phyloP scores from a whole-genome alignment of 2,888 invertebrate genomes.

The Sisyra terminalis region DNA sequence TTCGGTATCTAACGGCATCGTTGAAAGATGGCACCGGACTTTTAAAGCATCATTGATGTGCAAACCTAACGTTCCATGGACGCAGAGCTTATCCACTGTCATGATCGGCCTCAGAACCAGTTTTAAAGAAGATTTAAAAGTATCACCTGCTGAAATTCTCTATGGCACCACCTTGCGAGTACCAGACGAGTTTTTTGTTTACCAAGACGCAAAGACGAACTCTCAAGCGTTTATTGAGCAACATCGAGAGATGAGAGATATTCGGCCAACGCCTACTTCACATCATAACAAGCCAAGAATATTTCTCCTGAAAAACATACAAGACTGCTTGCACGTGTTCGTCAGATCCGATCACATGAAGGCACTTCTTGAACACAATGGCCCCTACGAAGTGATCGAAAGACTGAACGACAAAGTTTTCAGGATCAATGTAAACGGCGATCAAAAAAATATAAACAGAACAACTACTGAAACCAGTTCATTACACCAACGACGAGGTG shows the following conservation, averaged over 20 bases:
- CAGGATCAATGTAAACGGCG: not conserved
- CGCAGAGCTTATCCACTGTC: constrained; percentile 13
- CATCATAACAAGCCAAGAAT: not conserved
- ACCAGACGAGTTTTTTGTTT: not conserved
- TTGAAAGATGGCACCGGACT: constrained; percentile 3
- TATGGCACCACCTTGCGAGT: not conserved
- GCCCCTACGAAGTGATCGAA: not conserved
- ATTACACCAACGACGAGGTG: too few relatives aligned
- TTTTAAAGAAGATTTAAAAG: constrained; percentile 10
- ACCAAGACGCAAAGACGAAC: not conserved
- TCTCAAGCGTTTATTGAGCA: not conserved
- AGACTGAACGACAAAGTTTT: not conserved
- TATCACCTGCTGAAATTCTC: not conserved
- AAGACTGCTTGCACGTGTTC: not conserved
- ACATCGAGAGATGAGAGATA: not conserved
- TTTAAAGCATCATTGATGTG: constrained; percentile 3
- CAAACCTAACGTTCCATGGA: constrained; percentile 11
- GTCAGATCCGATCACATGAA: not conserved
- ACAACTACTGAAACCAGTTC: too few relatives aligned
- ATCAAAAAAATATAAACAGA: not conserved
- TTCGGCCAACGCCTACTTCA: not conserved
- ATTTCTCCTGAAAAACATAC: not conserved
- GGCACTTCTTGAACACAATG: not conserved
- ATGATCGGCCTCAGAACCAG: constrained; percentile 15
- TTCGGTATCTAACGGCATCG: constrained; percentile 5